A percentile compares a stretch with the other conserved stretches of the same genome.
Conservation (phyloP, 2,888 invertebrate species). For the Tribolium freemani region DNA sequence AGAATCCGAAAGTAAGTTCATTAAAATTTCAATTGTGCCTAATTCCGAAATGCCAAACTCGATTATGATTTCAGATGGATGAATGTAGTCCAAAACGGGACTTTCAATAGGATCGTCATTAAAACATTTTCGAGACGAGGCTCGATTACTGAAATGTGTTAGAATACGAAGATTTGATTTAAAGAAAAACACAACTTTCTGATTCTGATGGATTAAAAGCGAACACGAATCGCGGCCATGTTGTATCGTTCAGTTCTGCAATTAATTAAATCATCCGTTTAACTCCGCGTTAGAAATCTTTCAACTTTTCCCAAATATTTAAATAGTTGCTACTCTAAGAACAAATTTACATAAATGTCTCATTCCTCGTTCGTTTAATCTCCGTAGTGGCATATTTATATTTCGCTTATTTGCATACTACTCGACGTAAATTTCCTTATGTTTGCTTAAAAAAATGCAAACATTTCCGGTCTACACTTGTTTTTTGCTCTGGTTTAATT, state of each 20-base stretch:
- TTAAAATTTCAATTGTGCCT: conserved; percentile 22
- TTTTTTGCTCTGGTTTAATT: background rate
- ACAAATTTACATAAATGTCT: conserved; percentile 20
- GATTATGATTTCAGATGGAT: conserved; percentile 15
- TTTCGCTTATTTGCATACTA: conserved; percentile 1
- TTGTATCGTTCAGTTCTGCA: background rate
- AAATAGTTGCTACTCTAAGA: conserved; percentile 9
- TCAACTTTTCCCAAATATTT: conserved; percentile 9
- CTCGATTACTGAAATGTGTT: background rate
- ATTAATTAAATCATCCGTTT: background rate
- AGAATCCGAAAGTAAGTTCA: conserved; percentile 6
- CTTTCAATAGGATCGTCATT: conserved; percentile 3
- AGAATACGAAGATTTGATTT: background rate
- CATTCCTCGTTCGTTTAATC: conserved; percentile 9
- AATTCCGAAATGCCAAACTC: conserved; percentile 18
- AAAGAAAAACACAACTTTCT: background rate
- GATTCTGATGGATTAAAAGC: background rate
- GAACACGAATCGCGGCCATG: no score
- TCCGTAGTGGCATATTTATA: conserved; percentile 9
- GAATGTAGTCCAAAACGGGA: background rate
- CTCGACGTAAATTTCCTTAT: background rate
- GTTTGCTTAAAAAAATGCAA: conserved; percentile 1
- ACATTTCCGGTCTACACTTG: background rate
- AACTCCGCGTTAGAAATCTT: background rate
- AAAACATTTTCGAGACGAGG: background rate